Base-by-base conservation (phyloP, 1,140 invertebrate genomes). In the Mamestra configurata region DNA sequence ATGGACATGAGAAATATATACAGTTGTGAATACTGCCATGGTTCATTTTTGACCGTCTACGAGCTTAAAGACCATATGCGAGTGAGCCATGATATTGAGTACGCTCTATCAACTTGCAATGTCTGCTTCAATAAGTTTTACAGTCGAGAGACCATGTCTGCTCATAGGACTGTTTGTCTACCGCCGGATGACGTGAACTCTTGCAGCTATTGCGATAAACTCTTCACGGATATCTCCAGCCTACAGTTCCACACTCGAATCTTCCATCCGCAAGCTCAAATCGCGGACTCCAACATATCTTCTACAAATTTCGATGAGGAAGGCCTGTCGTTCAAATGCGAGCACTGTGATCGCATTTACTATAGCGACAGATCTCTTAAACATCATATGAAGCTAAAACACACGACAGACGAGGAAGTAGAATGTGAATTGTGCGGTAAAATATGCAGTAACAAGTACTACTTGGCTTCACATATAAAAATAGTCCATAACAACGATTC, bases 81-180 rank as follows among this genome's bases (percentile, higher is more conserved):
- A 6, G 24, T 76, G 0, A 79, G 66, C 15, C 91, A 94, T 27
- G 87, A 91, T 4, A 88, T 51, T 20, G 87, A 92, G 71, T 91
- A 89, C 37, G 70, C 55, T 20, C 27, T 90, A 0, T 87, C 85
- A 0, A 89, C 88, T 0, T 94, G 92, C 37, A 93, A 94, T 71
- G 91, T 94, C 0, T 94, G 92, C n/a, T 94, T 92, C n/a, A 79
- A 73, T 1, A 92, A 89, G 49, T 94, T 93, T 49, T 90, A 84
- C 43, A 89, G 84, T 13, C 90, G 88, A 43, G 89, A 91, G 79
- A 79, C 89, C 0, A 81, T 92, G 13, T 15, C 22, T 0, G 79
- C 83, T 4, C 92, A 94, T n/a, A 91, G 84, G 51, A 90, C 88
- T 49, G 72, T 77, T 0, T 94, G 92, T 68, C 6, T 92, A 1